Base-by-base conservation (phyloP, 1,140 invertebrate genomes). In the Hycleus cichorii region DNA sequence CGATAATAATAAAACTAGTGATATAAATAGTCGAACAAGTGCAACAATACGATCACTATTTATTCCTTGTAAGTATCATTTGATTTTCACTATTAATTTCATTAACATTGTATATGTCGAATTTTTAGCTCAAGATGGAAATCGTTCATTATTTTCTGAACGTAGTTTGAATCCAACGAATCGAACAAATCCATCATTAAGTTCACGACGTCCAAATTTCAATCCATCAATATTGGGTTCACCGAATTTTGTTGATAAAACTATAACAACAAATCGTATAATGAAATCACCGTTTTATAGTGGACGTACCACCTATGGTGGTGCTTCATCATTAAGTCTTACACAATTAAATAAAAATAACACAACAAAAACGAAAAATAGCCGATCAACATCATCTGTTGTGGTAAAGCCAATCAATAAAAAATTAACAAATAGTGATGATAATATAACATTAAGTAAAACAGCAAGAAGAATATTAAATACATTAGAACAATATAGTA, bases 221-320 rank as follows among this genome's bases (percentile, higher is more conserved):
- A 82, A 83, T 63, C 74, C 77, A 9, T 85, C 78, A 26, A 67
- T 75, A 38, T 73, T 73, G 52, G 69, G 68, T n/a, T 70, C 72
- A 4, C 62, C 69, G 9, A 65, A 60, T 62, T 70, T 76, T 54
- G 63, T 70, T 39, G 67, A 71, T 64, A 65, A 70, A 39, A 73
- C 73, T 10, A 42, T 73, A 3, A 61, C 68, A 11, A 72, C 67
- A 3, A 66, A 71, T 59, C 66, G 67, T 39, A 72, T 76, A 45
- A 64, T 80, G 40, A 77, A 77, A 47, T 86, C 90, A 8, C 85
- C 90, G 38, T 93, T 92, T 72, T 93, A 93, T 70, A 78, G 78
- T 61, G 89, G 89, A n/a, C 81, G 80, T 62, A 91, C 87, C 2
- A 83, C 80, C 44, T 93, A 87, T 74, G 90, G 91, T 26, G 90